Evolutionary conservation across 2,888 invertebrate species (phyloP), one percentile per base, ranked within the genome.

Genomic region (Melitaea athalia): DNA sequence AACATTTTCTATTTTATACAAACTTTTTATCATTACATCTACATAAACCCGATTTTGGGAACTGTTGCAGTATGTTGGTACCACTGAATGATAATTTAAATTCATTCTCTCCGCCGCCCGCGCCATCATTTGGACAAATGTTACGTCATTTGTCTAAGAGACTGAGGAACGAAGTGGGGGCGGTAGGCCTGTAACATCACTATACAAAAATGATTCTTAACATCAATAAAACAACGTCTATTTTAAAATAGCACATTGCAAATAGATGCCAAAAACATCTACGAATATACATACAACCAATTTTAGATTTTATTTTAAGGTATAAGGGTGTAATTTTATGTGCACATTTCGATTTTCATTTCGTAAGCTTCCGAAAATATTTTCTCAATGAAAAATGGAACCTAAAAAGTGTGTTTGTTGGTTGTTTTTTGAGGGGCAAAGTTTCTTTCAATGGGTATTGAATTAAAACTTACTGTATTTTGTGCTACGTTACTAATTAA

Each of bases 51-150:
- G 83, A 86, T 88, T 90, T 91, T 85, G 86, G 87, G 83, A 81
- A 84, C 84, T 86, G 81, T 84, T 85, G 85, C 83, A 88, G 84
- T 88, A 85, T 87, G 91, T 88, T 89, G 86, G 88, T 89, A 92
- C 86, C 89, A 92, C 92, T 91, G 93, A 92, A 93, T 93, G 93
- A 93, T 93, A 93, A 93, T 93, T 93, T 93, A 93, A 93, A 93
- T 93, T 93, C 93, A 93, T 93, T 93, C 92, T 93, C 93, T 93
- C 86, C 88, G 87, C 88, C 92, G 92, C 92, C 92, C 92, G 92
- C 92, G 92, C 93, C 93, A 93, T 93, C 93, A 93, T 93, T 93
- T 91, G 93, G 93, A 93, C 93, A 93, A 93, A 93, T 93, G 93
- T 87, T 88, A 86, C 86, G 86, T 91, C 92, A 93, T 93, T 93